phyloP scores from a whole-genome alignment of 2,888 invertebrate genomes.

The Augochlorella aurata region DNA sequence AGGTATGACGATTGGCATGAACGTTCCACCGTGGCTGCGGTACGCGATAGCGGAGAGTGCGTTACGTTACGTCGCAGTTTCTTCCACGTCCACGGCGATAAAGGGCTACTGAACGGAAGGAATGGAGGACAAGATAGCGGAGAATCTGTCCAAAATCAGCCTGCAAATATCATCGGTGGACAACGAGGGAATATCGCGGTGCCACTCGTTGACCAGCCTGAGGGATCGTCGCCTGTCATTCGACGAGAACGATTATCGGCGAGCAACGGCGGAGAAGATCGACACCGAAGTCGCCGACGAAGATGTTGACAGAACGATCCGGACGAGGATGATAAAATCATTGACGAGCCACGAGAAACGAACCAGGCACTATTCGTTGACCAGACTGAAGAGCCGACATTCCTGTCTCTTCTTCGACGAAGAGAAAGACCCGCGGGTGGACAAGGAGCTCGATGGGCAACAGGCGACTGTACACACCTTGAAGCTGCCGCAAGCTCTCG shows the following conservation, averaged over 20 bases:
- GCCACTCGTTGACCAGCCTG: constrained; percentile 27
- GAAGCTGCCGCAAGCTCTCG: constrained; percentile 24
- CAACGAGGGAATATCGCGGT: constrained; percentile 3
- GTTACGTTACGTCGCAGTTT: constrained; percentile 52
- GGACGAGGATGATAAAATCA: constrained; percentile 32
- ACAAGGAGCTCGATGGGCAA: background rate
- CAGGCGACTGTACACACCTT: constrained; percentile 18
- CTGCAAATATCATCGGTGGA: constrained; percentile 13
- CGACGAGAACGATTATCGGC: constrained; percentile 35
- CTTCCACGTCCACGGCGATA: constrained; percentile 27
- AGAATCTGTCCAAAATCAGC: constrained; percentile 12
- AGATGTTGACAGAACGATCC: constrained; percentile 16
- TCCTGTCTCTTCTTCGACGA: constrained; percentile 23
- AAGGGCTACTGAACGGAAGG: constrained; percentile 1
- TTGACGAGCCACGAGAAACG: constrained; percentile 22
- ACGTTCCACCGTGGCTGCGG: constrained; percentile 54
- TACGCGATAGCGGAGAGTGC: constrained; percentile 54
- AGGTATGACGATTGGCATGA: constrained; percentile 58
- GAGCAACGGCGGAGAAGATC: background rate
- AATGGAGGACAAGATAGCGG: constrained; percentile 20
- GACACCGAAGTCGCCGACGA: constrained; percentile 16
- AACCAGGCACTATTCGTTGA: constrained; percentile 72
- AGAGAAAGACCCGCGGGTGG: background rate
- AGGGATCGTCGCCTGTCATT: constrained; percentile 35
- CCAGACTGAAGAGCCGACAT: constrained; percentile 34